Evolutionary conservation across 2,888 invertebrate species (phyloP).

Genomic region (Phania funesta): DNA sequence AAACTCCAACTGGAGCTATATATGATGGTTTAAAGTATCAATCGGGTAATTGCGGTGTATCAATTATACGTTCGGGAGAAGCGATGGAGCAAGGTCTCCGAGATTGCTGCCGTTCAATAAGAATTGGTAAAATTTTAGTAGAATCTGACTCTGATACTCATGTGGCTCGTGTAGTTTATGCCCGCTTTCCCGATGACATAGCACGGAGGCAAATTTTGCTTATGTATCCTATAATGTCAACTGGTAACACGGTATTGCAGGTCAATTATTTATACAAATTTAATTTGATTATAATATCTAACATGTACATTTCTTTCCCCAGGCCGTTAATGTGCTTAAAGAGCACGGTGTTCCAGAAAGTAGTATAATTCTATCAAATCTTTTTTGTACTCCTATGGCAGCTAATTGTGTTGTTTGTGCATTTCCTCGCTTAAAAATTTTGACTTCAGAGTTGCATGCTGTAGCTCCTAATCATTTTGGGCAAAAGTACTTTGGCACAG

Average conservation of each 20-base stretch:
- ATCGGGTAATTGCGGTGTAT: conserved; percentile 99
- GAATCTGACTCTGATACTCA: conserved; percentile 98
- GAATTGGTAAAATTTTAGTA: conserved; percentile 98
- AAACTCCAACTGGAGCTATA: conserved; percentile 92
- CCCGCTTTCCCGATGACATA: conserved; percentile 98
- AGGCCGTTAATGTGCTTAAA: conserved; percentile 95
- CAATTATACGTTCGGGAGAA: conserved; percentile 95
- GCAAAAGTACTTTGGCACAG: conserved; percentile 99
- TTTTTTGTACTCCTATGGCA: conserved; percentile 97
- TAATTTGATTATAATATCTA: neutral
- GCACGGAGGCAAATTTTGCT: conserved; percentile 92
- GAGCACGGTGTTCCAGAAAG: conserved; percentile 97
- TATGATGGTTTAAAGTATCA: conserved; percentile 97
- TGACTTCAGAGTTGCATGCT: conserved; percentile 96
- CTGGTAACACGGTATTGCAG: conserved; percentile 96
- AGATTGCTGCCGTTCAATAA: conserved; percentile 98
- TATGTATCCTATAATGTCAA: conserved; percentile 99
- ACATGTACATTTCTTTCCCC: conserved; percentile 76
- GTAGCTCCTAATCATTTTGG: conserved; percentile 99
- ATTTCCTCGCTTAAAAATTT: conserved; percentile 95
- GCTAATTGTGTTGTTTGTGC: conserved; percentile 90
- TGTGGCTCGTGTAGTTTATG: conserved; percentile 97
- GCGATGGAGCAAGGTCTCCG: conserved; percentile 98
- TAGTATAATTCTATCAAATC: conserved; percentile 97
- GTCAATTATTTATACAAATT: conserved; percentile 72